Evolutionary conservation across 2,797 vertebrate genomes (phyloP).

Genomic region (Alosa sapidissima): DNA sequence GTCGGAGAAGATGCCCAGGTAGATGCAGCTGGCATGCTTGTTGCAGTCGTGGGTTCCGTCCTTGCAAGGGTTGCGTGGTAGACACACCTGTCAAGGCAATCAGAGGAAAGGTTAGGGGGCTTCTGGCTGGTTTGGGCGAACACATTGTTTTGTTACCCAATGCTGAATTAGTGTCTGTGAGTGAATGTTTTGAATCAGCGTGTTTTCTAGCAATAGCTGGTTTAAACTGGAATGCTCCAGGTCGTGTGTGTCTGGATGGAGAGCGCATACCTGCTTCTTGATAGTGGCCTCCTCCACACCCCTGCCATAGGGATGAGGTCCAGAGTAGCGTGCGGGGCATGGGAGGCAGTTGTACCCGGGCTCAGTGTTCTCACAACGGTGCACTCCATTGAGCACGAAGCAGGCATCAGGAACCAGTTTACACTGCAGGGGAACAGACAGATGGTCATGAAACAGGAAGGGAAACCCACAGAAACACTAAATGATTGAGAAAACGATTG

Average conservation of each 20-base stretch:
- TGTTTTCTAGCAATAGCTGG: slow-evolving; percentile 13
- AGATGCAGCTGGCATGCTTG: slow-evolving; percentile 95
- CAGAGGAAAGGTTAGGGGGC: neutral
- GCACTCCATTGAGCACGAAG: slow-evolving; percentile 83
- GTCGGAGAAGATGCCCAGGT: slow-evolving; percentile 92
- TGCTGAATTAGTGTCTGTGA: neutral
- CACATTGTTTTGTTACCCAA: neutral
- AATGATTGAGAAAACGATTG: neutral
- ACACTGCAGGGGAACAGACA: slow-evolving; percentile 70
- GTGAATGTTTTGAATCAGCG: neutral
- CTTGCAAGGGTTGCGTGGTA: slow-evolving; percentile 90
- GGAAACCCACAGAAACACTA: neutral
- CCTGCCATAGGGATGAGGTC: slow-evolving; percentile 88
- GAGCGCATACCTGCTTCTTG: slow-evolving; percentile 87
- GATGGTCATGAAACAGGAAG: neutral
- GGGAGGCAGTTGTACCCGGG: slow-evolving; percentile 96
- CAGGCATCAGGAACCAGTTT: slow-evolving; percentile 92
- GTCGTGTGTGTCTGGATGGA: neutral
- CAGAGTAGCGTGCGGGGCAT: slow-evolving; percentile 90
- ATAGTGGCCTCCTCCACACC: slow-evolving; percentile 85
- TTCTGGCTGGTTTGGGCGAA: neutral
- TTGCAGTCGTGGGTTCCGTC: slow-evolving; percentile 95
- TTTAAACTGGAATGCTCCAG: neutral
- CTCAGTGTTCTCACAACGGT: slow-evolving; percentile 92
- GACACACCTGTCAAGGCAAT: slow-evolving; percentile 81